Base-by-base conservation (phyloP, 2,113 vertebrate species). In the Tenrec ecaudatus region DNA sequence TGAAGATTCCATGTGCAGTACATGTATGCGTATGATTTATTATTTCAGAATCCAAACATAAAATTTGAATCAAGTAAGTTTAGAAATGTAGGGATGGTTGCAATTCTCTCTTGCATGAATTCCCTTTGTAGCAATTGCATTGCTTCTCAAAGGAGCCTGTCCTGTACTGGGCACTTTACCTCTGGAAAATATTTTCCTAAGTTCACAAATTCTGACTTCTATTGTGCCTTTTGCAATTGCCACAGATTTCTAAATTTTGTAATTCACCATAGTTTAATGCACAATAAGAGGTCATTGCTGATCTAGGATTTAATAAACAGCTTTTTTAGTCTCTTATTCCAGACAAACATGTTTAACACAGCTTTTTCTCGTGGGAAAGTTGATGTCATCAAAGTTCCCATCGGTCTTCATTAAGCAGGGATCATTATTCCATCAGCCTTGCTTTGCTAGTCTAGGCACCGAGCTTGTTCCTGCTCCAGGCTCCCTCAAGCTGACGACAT, bases 11-110 rank as follows among this genome's bases (percentile, higher is more conserved):
- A n/a, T 2, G 31, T 85, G n/a, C 0, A 62, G 47, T 20, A 7
- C n/a, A 20, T 79, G 73, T 71, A 25, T 80, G n/a, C 3, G 19
- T 88, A 3, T 93, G 20, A n/a, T 27, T 86, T 83, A 62, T 80
- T 95, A 68, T 76, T 88, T 86, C 80, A 33, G 36, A 90, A 53
- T 68, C 75, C 82, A 85, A 69, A 90, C 2, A 75, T 47, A 76
- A 90, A 92, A 33, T 69, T 88, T 90, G n/a, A 36, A 82, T 78
- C 6, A 84, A 88, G 58, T n/a, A 3, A 36, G 66, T 80, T 96
- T 58, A 82, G 9, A 89, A 87, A 71, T 23, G 20, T 78, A 76
- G 5, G 22, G 12, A 53, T 38, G 10, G 8, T 7, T 43, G 36
- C 29, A 19, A 16, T 57, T 93, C 23, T 64, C 14, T 92, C 33